Percentiles rank a stretch among this genome's conserved stretches.
Conservation (phyloP, 2,888 invertebrate genomes). For the Latheticus oryzae region DNA sequence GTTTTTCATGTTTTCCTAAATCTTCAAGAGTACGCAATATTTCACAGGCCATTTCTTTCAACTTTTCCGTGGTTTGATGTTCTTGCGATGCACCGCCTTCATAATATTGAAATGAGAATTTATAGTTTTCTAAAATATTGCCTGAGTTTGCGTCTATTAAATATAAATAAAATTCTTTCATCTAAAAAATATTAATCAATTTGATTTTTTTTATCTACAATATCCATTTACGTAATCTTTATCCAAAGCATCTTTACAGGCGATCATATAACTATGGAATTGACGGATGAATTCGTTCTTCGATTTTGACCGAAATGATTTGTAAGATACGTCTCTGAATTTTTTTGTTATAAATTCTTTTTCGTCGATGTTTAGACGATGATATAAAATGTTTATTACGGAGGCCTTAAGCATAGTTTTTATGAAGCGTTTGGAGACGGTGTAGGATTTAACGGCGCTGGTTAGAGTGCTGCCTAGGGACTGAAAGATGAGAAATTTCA, state of each 20-base stretch:
- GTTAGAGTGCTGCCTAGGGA: no score
- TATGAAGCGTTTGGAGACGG: slow-evolving; percentile 24
- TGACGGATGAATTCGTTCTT: slow-evolving; percentile 13
- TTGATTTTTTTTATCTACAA: background rate
- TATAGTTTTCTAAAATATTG: slow-evolving; percentile 28
- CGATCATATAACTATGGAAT: slow-evolving; percentile 23
- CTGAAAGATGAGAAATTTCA: no score
- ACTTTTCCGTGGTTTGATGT: slow-evolving; percentile 2
- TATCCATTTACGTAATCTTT: slow-evolving; percentile 29
- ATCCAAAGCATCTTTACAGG: slow-evolving; percentile 33
- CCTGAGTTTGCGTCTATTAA: slow-evolving; percentile 16
- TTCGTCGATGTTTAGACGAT: slow-evolving; percentile 23
- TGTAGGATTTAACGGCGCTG: slow-evolving; percentile 27
- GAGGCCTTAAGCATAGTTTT: slow-evolving; percentile 21
- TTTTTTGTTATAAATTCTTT: slow-evolving; percentile 27
- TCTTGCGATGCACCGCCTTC: background rate
- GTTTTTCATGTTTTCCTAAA: slow-evolving; percentile 15
- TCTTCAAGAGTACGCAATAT: slow-evolving; percentile 28
- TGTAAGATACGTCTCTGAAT: slow-evolving; percentile 20
- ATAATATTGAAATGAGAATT: slow-evolving; percentile 27
- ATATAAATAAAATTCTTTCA: slow-evolving; percentile 22
- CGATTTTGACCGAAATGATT: slow-evolving; percentile 14
- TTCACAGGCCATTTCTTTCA: slow-evolving; percentile 14
- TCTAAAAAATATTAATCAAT: slow-evolving; percentile 18
- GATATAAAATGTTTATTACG: slow-evolving; percentile 29